Conservation (phyloP, 2,888 invertebrate genomes). For the Erpobdella octoculata region DNA sequence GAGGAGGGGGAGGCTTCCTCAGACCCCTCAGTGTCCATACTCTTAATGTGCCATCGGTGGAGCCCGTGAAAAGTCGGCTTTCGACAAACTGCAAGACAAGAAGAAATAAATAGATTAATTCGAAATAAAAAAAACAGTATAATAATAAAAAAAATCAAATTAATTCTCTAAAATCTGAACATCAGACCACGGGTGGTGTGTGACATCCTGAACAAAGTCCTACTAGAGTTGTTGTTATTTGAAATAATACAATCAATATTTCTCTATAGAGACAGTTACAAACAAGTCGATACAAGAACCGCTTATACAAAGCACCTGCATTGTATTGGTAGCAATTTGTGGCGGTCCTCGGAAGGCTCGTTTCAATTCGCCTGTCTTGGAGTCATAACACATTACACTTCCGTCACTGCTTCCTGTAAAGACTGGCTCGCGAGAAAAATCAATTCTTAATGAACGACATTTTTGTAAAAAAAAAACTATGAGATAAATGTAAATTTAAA, state of each 20-base stretch:
- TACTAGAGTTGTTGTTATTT: too few relatives aligned
- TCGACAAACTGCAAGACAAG: slow-evolving; percentile 33
- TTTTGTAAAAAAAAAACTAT: too few relatives aligned
- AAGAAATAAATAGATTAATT: too few relatives aligned
- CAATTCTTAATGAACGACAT: too few relatives aligned
- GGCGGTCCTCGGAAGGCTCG: slow-evolving; percentile 26
- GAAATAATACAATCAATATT: too few relatives aligned
- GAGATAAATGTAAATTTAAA: background rate
- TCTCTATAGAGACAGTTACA: too few relatives aligned
- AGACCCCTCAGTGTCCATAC: slow-evolving; percentile 47
- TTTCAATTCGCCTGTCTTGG: slow-evolving; percentile 27
- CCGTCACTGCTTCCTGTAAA: slow-evolving; percentile 30
- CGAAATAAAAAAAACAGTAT: too few relatives aligned
- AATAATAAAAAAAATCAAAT: too few relatives aligned
- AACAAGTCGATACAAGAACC: too few relatives aligned
- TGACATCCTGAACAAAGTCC: too few relatives aligned
- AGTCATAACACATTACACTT: slow-evolving; percentile 26
- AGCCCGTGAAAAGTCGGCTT: slow-evolving; percentile 52
- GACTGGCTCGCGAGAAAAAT: slow-evolving; percentile 25
- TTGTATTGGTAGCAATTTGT: slow-evolving; percentile 9
- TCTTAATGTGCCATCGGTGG: slow-evolving; percentile 53
- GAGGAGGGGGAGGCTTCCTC: background rate
- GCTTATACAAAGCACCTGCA: slow-evolving; percentile 30
- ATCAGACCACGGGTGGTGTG: too few relatives aligned
- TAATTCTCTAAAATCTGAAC: too few relatives aligned